Conservation (phyloP, 1,140 invertebrate genomes). For the Agrypnia vestita region DNA sequence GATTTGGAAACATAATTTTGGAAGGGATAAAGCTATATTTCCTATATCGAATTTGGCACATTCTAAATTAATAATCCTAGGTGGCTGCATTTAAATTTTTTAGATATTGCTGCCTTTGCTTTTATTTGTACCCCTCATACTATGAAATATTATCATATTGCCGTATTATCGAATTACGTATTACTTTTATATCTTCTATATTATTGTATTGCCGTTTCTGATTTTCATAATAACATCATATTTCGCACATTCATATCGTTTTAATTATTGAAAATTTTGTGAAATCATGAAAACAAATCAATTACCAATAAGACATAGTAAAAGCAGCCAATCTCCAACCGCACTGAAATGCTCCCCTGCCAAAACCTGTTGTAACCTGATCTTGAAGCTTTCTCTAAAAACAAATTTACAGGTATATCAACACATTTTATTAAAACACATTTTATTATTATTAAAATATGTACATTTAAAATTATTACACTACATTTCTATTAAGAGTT, state of each 20-base stretch:
- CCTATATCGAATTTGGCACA: no score
- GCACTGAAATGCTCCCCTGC: slow-evolving; percentile 79
- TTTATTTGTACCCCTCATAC: no score
- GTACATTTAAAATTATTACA: neutral
- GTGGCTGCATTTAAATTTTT: no score
- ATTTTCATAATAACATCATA: no score
- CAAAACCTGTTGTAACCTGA: slow-evolving; percentile 77
- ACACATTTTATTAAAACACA: neutral
- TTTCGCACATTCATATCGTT: neutral
- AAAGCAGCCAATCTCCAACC: slow-evolving; percentile 79
- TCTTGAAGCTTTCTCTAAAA: slow-evolving; percentile 79
- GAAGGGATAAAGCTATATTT: no score
- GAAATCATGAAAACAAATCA: slow-evolving; percentile 69
- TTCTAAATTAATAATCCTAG: no score
- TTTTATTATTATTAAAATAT: slow-evolving; percentile 3
- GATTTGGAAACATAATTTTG: no score
- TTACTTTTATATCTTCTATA: slow-evolving; percentile 14
- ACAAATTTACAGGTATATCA: slow-evolving; percentile 36
- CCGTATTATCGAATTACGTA: no score
- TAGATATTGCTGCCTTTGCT: no score
- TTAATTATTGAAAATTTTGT: neutral
- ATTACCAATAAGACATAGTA: slow-evolving; percentile 73
- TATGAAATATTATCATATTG: no score
- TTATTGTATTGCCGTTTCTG: no score
- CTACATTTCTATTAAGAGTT: neutral